Base-by-base conservation (phyloP, 2,797 vertebrate species). In the Mallotus villosus region DNA sequence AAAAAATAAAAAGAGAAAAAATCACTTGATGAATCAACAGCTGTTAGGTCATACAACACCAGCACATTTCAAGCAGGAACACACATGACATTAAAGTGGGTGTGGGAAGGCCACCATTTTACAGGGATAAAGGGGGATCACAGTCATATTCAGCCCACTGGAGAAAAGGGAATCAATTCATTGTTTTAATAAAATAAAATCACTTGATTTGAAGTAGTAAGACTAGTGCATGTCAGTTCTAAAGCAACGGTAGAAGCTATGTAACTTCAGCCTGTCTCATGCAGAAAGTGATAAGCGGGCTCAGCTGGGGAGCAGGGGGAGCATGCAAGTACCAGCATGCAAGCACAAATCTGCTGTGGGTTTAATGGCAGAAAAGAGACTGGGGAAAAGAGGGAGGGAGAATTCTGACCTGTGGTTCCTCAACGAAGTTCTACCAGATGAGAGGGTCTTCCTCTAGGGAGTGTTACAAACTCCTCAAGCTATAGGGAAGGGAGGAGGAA, bases 381-480 rank as follows among this genome's bases (percentile, higher is more conserved):
- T 24, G 53, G 27, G 37, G 58, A 78, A 67, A 55, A 74, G 82
- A 84, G 84, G 84, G 73, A 81, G 84, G 77, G 64, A 85, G 61
- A 7, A 22, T 88, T 92, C 93, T 94, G 91, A 94, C 93, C 93
- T 94, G 92, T 90, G 78, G 85, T 84, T 94, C 87, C 87, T 89
- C 87, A 73, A 70, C 66, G 77, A 76, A 9, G 79, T 60, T 78
- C 58, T 71, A 90, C 79, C 88, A 91, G 90, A 89, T 71, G 88
- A 78, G 89, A 84, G 65, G 90, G 83, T 92, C 91, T 91, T 92
- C 90, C 83, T 90, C 91, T 78, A 84, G 87, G 82, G 88, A 91
- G 86, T 93, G 90, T 90, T 93, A 94, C 87, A 92, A 90, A 91
- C 93, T 90, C 87, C 88, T 91, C 92, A 91, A 81, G 91, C 93